Evolutionary conservation across 2,888 invertebrate species (phyloP), one percentile per base, ranked within the genome.

Genomic region (Pterostichus niger): DNA sequence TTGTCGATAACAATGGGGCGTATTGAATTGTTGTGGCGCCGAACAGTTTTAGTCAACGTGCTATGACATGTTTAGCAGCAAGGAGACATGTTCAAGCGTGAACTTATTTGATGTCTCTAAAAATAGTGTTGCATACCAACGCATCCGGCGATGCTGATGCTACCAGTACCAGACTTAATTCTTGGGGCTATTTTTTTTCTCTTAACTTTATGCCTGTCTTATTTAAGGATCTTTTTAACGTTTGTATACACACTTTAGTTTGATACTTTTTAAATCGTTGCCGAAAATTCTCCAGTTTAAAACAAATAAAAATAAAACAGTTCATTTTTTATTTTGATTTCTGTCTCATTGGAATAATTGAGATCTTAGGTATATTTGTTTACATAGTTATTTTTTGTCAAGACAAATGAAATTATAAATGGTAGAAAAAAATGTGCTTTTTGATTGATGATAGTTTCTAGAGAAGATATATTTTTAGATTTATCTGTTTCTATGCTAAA

Each of bases 71-170:
- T 71, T 71, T 31, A 71, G 24, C 13, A 24, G 71, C 46, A 46
- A 71, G 11, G 71, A 71, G 71, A 71, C 71, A 46, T 46, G 46
- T 71, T 17, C 71, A 71, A 46, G 71, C 73, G 33, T 44, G 73
- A 40, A 81, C 71, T 49, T 73, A 52, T 71, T 73, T 52, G 73
- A 81, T 40, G 71, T 9, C 13, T 35, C 81, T 81, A 81, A 81
- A 81, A 81, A 81, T 81, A 81, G 81, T 52, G 40, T 13, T 71
- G 71, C 81, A 81, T 81, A 81, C 81, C 81, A 81, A 44, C 40
- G 81, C 81, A 81, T 81, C 81, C 81, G 81, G 44, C 56, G 54
- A 71, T 11, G 40, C 35, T 46, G 17, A 24, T 24, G 64, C 64
- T 13, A 35, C 80, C 68, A 80, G 80, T 13, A 35, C 80, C 68